A percentile compares a stretch with the other conserved stretches of the same genome.
phyloP scores from a whole-genome alignment of 2,888 invertebrate genomes.

The Ochropleura plecta region DNA sequence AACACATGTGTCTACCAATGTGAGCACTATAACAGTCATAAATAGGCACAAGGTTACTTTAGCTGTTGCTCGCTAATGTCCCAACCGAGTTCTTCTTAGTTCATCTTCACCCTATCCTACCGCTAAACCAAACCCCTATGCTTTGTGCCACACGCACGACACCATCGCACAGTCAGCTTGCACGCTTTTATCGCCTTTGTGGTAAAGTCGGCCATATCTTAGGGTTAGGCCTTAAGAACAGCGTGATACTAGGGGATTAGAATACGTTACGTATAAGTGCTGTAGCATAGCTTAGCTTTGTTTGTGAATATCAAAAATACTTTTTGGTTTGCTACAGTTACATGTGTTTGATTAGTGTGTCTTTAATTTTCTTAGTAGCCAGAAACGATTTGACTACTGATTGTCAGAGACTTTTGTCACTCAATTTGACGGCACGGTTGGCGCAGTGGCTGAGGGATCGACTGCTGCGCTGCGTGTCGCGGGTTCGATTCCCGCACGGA shows the following conservation, averaged over 20 bases:
- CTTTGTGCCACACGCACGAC: constrained; percentile 50
- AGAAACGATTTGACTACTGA: not conserved
- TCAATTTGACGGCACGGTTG: no score
- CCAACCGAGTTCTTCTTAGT: not conserved
- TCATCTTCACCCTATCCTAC: not conserved
- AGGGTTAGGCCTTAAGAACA: constrained; percentile 45
- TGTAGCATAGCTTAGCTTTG: not conserved
- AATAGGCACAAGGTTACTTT: not conserved
- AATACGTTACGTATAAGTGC: not conserved
- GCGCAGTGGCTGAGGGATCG: no score
- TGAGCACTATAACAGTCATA: no score
- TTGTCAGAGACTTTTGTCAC: no score
- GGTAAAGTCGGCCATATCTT: constrained; percentile 63
- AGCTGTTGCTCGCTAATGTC: not conserved
- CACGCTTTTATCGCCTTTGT: constrained; percentile 69
- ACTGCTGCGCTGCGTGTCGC: no score
- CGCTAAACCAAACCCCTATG: not conserved
- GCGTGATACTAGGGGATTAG: constrained; percentile 44
- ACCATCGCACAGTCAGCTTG: constrained; percentile 63
- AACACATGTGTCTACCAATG: no score
- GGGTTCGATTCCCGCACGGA: no score
- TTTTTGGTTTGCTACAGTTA: not conserved
- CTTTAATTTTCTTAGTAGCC: not conserved
- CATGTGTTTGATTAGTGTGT: not conserved
- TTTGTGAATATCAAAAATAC: not conserved